Evolutionary conservation across 2,113 vertebrate species (phyloP), one percentile per base, ranked within the genome.

Genomic region (Sprattus sprattus): DNA sequence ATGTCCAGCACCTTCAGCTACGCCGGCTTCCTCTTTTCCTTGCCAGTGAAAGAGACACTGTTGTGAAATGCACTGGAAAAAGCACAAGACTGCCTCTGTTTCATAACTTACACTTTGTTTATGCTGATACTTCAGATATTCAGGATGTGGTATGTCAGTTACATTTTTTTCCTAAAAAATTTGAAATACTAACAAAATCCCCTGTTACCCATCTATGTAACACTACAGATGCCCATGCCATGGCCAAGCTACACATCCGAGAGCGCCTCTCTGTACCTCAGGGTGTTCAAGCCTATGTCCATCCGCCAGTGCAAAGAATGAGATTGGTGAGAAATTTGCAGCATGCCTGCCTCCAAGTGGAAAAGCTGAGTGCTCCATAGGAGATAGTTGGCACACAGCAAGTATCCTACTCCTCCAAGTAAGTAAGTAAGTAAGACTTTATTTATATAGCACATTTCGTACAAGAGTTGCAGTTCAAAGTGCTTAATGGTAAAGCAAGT

Each of bases 31-130:
- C 88, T 87, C 83, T 89, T 78, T 86, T 50, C 80, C 81, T 81
- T 88, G 89, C 88, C 83, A 82, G 88, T 91, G 89, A 91, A 92
- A 87, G 87, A 86, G 84, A 86, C 83, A 88, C 81, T 88, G 87
- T 91, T 88, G 16, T 60, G 84, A 87, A 86, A 52, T 11, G 52
- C 45, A n/a, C 82, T 67, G 82, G 83, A 54, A 84, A 82, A 85
- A 83, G 87, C 86, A 86, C 81, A 87, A 88, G 81, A 78, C 18
- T n/a, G 88, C 22, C 85, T 83, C 81, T 90, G 81, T 81, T 54
- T 85, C 45, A 20, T 45, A n/a, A 52, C 20, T 83, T 60, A 44
- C 52, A 57, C 52, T 71, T 81, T 13, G 84, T 84, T n/a, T 83
- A 75, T 86, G 83, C 71, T 78, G 71, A 78, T 39, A 78, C 71